Percentiles rank a stretch among this genome's conserved stretches.
These are phyloP conservation scores for Magallana ariakensis DNA, from an alignment of 1,140 invertebrate species.

Conservation along the genomic window DNA sequence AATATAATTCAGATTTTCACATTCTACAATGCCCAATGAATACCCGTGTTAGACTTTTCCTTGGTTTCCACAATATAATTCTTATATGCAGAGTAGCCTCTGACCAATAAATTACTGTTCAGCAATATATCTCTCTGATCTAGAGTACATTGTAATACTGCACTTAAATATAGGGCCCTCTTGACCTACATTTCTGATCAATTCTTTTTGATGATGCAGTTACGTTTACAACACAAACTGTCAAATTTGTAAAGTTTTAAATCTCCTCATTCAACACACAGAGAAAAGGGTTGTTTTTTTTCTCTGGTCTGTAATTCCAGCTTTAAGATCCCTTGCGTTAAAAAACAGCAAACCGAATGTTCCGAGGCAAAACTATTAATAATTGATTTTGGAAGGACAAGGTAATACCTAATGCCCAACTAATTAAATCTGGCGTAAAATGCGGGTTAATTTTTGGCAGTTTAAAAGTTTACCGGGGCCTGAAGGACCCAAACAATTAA, in stretches of 20 bases:
- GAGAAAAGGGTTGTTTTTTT: neutral
- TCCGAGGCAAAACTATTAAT: neutral
- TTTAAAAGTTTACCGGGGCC: neutral
- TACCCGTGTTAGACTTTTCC: neutral
- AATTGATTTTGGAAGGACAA: slow-evolving; percentile 17
- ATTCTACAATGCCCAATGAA: neutral
- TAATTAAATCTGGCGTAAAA: slow-evolving; percentile 6
- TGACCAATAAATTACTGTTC: neutral
- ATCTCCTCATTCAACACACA: neutral
- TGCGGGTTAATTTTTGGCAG: neutral
- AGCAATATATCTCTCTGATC: neutral
- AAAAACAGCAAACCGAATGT: neutral
- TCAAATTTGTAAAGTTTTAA: slow-evolving; percentile 3
- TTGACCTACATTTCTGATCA: slow-evolving; percentile 31
- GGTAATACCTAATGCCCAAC: slow-evolving; percentile 27
- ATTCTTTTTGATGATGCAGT: slow-evolving; percentile 29
- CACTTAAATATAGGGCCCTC: slow-evolving; percentile 25
- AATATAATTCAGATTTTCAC: neutral
- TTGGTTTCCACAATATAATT: neutral
- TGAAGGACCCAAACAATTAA: neutral
- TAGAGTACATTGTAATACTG: neutral
- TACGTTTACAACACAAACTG: slow-evolving; percentile 18
- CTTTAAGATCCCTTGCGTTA: neutral
- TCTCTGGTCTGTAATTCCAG: neutral
- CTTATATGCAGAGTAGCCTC: neutral